Evolutionary conservation across 2,797 vertebrate genomes (phyloP).

Genomic region (Halcyon leucocephala): DNA sequence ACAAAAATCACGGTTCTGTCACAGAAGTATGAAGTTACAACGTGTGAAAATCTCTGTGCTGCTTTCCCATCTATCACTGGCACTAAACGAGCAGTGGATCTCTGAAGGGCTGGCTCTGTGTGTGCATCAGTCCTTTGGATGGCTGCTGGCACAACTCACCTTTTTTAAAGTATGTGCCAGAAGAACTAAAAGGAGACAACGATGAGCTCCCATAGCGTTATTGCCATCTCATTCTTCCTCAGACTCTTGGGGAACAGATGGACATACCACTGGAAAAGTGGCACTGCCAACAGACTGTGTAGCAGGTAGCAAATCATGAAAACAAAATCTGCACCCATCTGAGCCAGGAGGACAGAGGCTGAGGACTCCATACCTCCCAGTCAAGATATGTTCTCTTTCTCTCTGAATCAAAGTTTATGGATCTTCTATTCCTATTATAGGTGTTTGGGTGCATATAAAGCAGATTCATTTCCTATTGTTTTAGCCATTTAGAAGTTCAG

Average conservation of each 20-base stretch:
- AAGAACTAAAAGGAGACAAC: neutral
- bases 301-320: neutral
- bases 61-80: neutral
- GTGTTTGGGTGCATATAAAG: neutral
- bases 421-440: neutral
- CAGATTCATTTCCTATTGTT: neutral
- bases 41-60: neutral
- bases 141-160: neutral
- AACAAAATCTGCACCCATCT: neutral
- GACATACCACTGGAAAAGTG: neutral
- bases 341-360: neutral
- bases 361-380: neutral
- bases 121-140: neutral
- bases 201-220: neutral
- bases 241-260: neutral
- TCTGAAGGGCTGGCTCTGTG: fast-evolving
- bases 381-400: neutral
- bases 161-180: neutral
- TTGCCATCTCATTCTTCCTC: neutral
- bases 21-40: neutral
- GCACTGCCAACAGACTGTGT: no score
- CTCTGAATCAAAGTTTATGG: neutral
- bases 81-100: neutral
- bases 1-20: neutral
- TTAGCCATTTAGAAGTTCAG: neutral